Evolutionary conservation across 2,113 vertebrate species (phyloP), one percentile per base, ranked within the genome.

Genomic region (Polypterus bichir): DNA sequence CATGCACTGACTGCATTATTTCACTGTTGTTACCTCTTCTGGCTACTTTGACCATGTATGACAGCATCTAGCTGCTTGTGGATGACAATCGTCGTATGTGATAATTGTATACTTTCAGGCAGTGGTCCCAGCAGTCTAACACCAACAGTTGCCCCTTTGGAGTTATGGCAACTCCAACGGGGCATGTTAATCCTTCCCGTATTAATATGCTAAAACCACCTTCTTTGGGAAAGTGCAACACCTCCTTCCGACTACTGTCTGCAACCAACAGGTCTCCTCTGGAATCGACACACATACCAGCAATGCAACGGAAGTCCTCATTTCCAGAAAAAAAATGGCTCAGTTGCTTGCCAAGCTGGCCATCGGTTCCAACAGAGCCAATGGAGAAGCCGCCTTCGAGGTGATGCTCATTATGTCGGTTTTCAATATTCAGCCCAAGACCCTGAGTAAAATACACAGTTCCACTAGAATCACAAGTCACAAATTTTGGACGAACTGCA

Each of bases 271-370:
- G 83, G 61, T 97, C 93, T 3, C 95, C 95, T 4, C 91, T 89
- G 49, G 86, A 71, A 46, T 97, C 95, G 3, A 97, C 94, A 1
- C 95, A 98, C 93, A 98, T 98, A 65, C 95, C 95, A 0, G 95
- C 94, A n/a, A 98, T 97, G 71, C 95, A 98, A 55, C 93, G 88
- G 83, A 98, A 98, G 75, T 97, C 94, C 79, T 98, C 95, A 0
- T 88, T 89, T 71, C 96, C 92, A 0, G 95, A 92, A 76, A 98
- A 98, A 75, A 98, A 98, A 67, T 97, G 95, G 78, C 94, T 97
- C 1, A 97, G 91, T 81, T 98, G 95, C 49, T 91, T 88, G 9
- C 94, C 93, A 9, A 97, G 82, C 77, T 94, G 92, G n/a, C 95
- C 95, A 0, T 97, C 92, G 0, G 85, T 81, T 11, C 89, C 89